These are phyloP conservation scores for Dromiciops gliroides DNA, from an alignment of 2,113 vertebrate genomes.

Conservation along the genomic window DNA sequence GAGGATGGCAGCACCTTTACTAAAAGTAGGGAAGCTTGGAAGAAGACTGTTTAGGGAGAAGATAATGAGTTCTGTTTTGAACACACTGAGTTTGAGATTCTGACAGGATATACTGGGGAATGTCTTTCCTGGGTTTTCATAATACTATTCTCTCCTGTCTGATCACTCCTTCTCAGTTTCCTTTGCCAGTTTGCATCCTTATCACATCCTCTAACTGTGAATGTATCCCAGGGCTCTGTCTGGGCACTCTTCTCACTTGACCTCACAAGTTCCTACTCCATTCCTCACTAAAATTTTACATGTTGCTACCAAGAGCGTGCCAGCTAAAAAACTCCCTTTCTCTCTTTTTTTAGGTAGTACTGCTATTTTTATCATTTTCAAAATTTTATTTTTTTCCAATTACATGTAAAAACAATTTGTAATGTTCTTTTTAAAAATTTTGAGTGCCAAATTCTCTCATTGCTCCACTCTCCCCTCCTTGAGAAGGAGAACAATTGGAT, in stretches of 20 bases:
- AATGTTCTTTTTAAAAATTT: too few relatives aligned
- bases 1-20: background rate
- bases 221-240: background rate
- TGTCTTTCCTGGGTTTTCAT: background rate
- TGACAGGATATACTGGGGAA: background rate
- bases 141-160: background rate
- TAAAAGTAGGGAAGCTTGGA: background rate
- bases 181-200: background rate
- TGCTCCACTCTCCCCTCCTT: too few relatives aligned
- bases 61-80: background rate
- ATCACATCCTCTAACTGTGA: background rate
- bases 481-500: too few relatives aligned
- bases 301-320: background rate
- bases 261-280: background rate
- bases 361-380: background rate
- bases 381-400: background rate
- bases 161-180: background rate
- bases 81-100: background rate
- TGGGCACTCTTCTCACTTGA: background rate
- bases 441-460: background rate
- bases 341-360: background rate
- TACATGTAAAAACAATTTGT: background rate
- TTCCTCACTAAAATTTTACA: background rate
- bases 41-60: background rate
- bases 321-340: background rate